Evolutionary conservation across 2,113 vertebrate genomes (phyloP).

Genomic region (Rhea americana): DNA sequence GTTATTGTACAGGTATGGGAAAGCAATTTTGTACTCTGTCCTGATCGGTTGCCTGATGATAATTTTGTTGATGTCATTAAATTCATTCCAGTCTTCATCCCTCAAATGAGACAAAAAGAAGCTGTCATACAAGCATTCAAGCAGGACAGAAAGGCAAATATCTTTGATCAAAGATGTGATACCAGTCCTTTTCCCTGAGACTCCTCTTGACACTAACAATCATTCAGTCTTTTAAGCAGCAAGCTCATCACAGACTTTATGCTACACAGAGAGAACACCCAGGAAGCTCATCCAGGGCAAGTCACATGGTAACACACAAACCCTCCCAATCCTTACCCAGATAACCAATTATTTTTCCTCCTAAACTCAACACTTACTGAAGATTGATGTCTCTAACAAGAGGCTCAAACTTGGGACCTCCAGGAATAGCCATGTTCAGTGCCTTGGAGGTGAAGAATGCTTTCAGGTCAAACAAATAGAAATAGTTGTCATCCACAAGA

Average conservation of each 20-base stretch:
- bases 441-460: slow-evolving; percentile 99
- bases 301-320: background rate
- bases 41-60: slow-evolving; percentile 98
- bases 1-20: slow-evolving; percentile 98
- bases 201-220: background rate
- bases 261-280: background rate
- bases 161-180: accelerated
- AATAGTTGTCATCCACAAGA: slow-evolving; percentile 96
- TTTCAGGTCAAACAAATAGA: slow-evolving; percentile 97
- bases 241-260: background rate
- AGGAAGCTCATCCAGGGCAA: background rate
- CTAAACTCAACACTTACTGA: slow-evolving; percentile 83
- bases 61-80: slow-evolving; percentile 99
- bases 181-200: background rate
- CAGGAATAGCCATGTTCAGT: slow-evolving; percentile 98
- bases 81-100: slow-evolving; percentile 99
- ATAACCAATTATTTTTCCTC: background rate
- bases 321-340: background rate
- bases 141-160: background rate
- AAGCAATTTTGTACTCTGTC: slow-evolving; percentile 98
- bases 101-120: slow-evolving; percentile 62
- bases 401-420: slow-evolving; percentile 97
- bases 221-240: background rate
- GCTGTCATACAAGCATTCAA: accelerated
- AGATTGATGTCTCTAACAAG: slow-evolving; percentile 97